phyloP scores from a whole-genome alignment of 92 coral and sea anemone species.

The Virgularia gustaviana region DNA sequence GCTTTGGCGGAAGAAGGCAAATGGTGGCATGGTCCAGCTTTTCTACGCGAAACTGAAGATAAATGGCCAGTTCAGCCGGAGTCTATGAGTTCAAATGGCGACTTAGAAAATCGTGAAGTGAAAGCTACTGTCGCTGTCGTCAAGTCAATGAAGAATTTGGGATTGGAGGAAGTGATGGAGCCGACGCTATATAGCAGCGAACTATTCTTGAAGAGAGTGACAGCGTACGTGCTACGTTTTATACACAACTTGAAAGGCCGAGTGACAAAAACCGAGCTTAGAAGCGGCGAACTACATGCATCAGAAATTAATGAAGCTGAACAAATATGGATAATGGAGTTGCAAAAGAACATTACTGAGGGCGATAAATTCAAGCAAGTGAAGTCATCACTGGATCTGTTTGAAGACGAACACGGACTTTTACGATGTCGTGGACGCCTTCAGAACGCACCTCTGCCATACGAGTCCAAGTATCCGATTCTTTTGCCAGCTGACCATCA shows the following conservation, averaged over 20 bases:
- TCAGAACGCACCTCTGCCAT: not conserved
- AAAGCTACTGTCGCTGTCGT: too few species aligned
- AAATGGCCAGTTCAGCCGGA: not conserved
- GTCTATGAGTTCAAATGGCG: too few species aligned
- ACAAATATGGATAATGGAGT: not conserved
- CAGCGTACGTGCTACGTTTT: too few species aligned
- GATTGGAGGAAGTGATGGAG: slow-evolving; percentile 20
- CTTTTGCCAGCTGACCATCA: too few species aligned
- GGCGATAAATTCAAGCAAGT: not conserved
- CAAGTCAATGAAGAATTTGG: too few species aligned
- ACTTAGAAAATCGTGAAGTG: too few species aligned
- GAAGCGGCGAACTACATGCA: too few species aligned
- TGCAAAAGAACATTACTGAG: not conserved
- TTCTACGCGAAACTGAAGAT: not conserved
- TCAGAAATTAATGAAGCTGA: not conserved
- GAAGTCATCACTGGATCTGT: not conserved
- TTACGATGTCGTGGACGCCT: not conserved
- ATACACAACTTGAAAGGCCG: too few species aligned
- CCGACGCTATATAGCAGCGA: slow-evolving; percentile 46
- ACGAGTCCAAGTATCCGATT: not conserved
- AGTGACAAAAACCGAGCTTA: too few species aligned
- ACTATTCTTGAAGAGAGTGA: too few species aligned
- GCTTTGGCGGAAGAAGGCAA: not conserved
- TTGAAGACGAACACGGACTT: not conserved
- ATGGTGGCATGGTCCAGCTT: not conserved